phyloP scores from a whole-genome alignment of 2,888 invertebrate genomes.

The Drosophila sordidapex region DNA sequence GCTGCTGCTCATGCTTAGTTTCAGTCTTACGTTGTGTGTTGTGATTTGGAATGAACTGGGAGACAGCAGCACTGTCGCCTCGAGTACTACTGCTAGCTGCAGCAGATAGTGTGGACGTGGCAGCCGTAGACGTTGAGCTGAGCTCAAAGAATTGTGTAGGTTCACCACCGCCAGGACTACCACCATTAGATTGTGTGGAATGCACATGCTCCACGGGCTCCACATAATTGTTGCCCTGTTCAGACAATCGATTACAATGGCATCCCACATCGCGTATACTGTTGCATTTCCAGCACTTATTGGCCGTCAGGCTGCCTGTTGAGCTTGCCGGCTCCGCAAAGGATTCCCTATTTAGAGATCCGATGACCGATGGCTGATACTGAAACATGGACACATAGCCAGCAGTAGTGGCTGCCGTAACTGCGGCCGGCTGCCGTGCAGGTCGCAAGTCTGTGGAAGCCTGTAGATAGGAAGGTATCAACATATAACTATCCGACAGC shows the following conservation, averaged over 20 bases:
- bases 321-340: conserved; percentile 54
- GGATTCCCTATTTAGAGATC: conserved; percentile 36
- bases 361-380: conserved; percentile 27
- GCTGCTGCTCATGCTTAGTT: conserved; percentile 20
- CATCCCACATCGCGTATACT: conserved; percentile 34
- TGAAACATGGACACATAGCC: conserved; percentile 41
- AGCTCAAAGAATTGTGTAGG: conserved; percentile 64
- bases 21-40: conserved; percentile 58
- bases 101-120: conserved; percentile 34
- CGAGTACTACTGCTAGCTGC: conserved; percentile 24
- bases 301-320: conserved; percentile 14
- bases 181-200: conserved; percentile 59
- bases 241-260: conserved; percentile 36
- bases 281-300: conserved; percentile 53
- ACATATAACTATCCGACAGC: conserved; percentile 56
- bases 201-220: conserved; percentile 49
- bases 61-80: conserved; percentile 7
- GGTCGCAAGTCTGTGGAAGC: conserved; percentile 18
- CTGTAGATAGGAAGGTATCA: conserved; percentile 47
- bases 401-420: conserved; percentile 5
- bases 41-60: conserved; percentile 59
- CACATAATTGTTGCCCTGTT: conserved; percentile 12
- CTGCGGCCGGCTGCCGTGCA: conserved; percentile 23
- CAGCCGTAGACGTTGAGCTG: conserved; percentile 61
- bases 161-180: conserved; percentile 22